Evolutionary conservation across 2,888 invertebrate genomes (phyloP).

Genomic region (Dione juno): DNA sequence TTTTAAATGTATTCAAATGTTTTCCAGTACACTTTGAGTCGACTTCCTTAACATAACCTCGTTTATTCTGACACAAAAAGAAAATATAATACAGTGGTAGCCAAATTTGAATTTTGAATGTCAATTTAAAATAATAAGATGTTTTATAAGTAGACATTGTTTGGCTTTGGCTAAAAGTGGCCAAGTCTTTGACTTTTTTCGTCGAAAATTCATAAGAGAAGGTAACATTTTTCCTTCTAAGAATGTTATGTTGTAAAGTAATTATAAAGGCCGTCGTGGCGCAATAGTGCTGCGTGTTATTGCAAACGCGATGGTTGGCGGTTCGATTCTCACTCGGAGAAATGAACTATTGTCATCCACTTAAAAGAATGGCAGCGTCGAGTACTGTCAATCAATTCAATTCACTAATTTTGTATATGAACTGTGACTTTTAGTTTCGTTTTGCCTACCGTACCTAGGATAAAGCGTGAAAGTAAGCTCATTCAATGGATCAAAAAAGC

Average conservation of each 20-base stretch:
- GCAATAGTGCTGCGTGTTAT: no score
- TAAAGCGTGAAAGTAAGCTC: background rate
- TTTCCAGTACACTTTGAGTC: slow-evolving; percentile 30
- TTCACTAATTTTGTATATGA: no score
- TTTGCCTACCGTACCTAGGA: background rate
- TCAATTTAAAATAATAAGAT: slow-evolving; percentile 29
- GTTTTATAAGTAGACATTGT: slow-evolving; percentile 17
- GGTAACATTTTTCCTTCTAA: no score
- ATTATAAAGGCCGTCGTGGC: no score
- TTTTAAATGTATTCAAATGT: slow-evolving; percentile 41
- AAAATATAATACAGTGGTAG: slow-evolving; percentile 18
- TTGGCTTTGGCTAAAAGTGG: background rate
- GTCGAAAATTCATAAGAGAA: background rate
- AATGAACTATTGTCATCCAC: no score
- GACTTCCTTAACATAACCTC: slow-evolving; percentile 36
- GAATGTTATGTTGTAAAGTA: no score
- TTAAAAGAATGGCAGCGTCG: no score
- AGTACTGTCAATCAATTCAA: no score
- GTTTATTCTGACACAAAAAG: slow-evolving; percentile 30
- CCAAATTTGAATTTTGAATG: slow-evolving; percentile 23
- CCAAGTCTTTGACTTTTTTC: background rate
- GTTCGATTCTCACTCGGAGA: no score
- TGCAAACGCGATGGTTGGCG: no score
- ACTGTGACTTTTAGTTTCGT: no score
- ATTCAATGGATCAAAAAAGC: no score